Evolutionary conservation across 2,113 vertebrate species (phyloP).

Genomic region (Melanotaenia duboulayi): DNA sequence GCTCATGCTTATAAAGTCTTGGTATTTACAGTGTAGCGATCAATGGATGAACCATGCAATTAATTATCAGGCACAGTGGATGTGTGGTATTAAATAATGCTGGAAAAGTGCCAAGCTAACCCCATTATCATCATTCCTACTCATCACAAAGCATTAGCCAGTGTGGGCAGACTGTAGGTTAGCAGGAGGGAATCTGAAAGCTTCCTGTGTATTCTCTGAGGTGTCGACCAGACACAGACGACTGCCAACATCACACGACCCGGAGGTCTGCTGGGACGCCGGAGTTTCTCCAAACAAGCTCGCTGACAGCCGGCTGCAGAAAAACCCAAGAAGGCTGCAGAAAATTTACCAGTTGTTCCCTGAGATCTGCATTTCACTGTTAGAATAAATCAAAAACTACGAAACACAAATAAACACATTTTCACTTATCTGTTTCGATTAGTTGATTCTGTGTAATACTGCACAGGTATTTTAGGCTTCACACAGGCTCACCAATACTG

Average conservation of each 20-base stretch:
- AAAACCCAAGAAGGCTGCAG: background rate
- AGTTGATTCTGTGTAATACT: background rate
- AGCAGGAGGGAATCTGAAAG: slow-evolving; percentile 27
- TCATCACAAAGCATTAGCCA: slow-evolving; percentile 3
- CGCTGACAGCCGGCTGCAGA: background rate
- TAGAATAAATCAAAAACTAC: slow-evolving; percentile 1
- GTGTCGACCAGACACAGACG: slow-evolving; percentile 16
- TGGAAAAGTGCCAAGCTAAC: background rate
- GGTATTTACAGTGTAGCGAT: background rate
- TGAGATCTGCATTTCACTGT: background rate
- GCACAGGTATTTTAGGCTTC: no score
- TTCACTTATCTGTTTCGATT: background rate
- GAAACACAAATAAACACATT: background rate
- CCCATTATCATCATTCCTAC: background rate
- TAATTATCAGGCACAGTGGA: background rate
- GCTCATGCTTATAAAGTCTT: background rate
- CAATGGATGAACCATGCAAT: slow-evolving; percentile 39
- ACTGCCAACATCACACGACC: slow-evolving; percentile 45
- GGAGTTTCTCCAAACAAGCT: slow-evolving; percentile 23
- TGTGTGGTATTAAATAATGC: background rate
- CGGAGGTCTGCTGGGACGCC: slow-evolving; percentile 37
- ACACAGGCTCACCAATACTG: no score
- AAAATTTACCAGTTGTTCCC: background rate
- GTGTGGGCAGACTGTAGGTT: background rate
- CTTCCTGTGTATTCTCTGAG: slow-evolving; percentile 30